Conservation (phyloP, 2,797 vertebrate species). For the Sternarchorhynchus goeldii region DNA sequence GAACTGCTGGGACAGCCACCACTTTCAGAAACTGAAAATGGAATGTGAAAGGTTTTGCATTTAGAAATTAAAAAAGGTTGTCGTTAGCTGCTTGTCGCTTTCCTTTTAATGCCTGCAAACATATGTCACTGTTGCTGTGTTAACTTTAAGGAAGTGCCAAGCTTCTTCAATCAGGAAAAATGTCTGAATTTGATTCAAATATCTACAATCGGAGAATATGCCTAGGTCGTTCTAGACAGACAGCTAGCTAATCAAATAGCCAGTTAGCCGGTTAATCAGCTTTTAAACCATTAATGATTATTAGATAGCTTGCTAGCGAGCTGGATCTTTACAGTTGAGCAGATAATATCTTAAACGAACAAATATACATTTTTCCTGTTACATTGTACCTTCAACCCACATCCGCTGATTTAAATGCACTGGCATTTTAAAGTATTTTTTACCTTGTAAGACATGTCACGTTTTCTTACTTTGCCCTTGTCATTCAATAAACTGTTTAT, state of each 20-base stretch:
- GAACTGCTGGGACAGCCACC: slow-evolving; percentile 76
- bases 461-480: background rate
- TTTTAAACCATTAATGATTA: no score
- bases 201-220: no score
- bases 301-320: background rate
- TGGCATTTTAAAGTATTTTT: background rate
- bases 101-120: background rate
- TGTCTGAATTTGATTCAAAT: background rate
- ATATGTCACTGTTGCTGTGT: background rate
- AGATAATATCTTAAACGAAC: no score
- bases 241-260: background rate
- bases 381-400: no score
- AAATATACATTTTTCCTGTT: no score
- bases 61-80: background rate
- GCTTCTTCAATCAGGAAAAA: background rate
- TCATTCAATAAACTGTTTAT: background rate
- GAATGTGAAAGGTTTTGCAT: background rate
- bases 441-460: slow-evolving; percentile 16
- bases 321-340: background rate
- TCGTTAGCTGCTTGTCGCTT: background rate
- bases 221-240: background rate
- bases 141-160: background rate
- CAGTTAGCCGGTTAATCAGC: no score
- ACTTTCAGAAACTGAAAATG: slow-evolving; percentile 77
- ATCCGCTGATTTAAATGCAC: no score